A percentile compares a stretch with the other conserved stretches of the same genome.
Conservation (phyloP, 2,113 vertebrate genomes). For the Equus przewalskii region DNA sequence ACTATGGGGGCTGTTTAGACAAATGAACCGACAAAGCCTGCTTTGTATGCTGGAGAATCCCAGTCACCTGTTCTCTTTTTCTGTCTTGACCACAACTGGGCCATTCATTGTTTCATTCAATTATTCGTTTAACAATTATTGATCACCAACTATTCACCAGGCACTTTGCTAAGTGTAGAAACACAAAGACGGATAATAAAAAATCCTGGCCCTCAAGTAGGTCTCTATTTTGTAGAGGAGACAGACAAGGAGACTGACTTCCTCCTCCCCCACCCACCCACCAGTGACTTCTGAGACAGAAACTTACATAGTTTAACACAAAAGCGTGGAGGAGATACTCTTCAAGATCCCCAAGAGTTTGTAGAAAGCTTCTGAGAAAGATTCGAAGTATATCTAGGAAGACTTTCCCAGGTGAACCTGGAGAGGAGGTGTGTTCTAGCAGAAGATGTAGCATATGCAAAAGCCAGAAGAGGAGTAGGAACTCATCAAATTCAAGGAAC, state of each 20-base stretch:
- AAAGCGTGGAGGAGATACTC: neutral
- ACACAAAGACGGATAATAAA: neutral
- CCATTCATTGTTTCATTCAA: neutral
- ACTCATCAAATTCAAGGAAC: neutral
- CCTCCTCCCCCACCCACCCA: neutral
- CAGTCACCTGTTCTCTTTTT: neutral
- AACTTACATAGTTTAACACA: neutral
- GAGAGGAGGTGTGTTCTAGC: neutral
- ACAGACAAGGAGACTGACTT: neutral
- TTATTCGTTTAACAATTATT: neutral
- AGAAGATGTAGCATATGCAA: neutral
- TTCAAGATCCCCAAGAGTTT: neutral
- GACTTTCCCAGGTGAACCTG: neutral
- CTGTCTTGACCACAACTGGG: neutral
- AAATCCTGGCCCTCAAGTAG: neutral
- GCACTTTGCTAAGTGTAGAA: neutral
- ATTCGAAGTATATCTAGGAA: neutral
- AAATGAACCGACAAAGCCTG: conserved; percentile 27
- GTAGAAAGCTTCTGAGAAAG: neutral
- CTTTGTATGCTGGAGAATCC: neutral
- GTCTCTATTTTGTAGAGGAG: neutral
- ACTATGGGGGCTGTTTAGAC: neutral
- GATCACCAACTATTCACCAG: neutral
- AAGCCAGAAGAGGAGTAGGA: neutral
- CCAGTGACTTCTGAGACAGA: neutral